A percentile compares a stretch with the other conserved stretches of the same genome.
Evolutionary conservation across 2,113 vertebrate genomes (phyloP).

Genomic region (Ageneiosus marmoratus): DNA sequence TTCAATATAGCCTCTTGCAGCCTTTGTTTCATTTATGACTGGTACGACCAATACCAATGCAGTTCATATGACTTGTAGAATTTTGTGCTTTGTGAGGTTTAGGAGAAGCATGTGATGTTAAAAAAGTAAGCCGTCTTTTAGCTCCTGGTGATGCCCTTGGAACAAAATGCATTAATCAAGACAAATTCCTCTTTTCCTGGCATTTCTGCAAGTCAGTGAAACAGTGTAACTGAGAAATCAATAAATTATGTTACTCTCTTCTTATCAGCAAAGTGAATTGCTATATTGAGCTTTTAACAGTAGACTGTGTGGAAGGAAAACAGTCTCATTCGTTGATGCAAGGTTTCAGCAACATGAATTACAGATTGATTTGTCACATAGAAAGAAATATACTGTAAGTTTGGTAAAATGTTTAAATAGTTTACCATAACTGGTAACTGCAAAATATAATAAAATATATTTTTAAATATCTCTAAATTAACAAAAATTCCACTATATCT

Average conservation of each 20-base stretch:
- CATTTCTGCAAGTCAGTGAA: conserved; percentile 45
- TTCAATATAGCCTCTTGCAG: neutral
- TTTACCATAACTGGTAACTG: neutral
- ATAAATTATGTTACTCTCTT: conserved; percentile 32
- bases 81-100: conserved; percentile 1
- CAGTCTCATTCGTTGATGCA: conserved; percentile 5
- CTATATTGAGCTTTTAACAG: conserved; percentile 38
- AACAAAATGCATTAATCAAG: conserved; percentile 43
- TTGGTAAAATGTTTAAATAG: neutral
- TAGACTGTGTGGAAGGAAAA: conserved; percentile 5
- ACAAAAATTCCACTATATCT: neutral
- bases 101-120: neutral
- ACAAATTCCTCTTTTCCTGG: neutral
- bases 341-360: conserved; percentile 4
- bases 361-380: neutral
- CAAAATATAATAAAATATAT: neutral
- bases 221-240: conserved; percentile 41
- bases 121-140: neutral
- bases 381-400: neutral
- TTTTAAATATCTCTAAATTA: neutral
- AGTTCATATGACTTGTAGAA: neutral
- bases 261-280: conserved; percentile 35
- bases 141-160: conserved; percentile 8
- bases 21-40: neutral
- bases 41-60: neutral